phyloP scores from a whole-genome alignment of 2,113 vertebrate species.

The Charina bottae region DNA sequence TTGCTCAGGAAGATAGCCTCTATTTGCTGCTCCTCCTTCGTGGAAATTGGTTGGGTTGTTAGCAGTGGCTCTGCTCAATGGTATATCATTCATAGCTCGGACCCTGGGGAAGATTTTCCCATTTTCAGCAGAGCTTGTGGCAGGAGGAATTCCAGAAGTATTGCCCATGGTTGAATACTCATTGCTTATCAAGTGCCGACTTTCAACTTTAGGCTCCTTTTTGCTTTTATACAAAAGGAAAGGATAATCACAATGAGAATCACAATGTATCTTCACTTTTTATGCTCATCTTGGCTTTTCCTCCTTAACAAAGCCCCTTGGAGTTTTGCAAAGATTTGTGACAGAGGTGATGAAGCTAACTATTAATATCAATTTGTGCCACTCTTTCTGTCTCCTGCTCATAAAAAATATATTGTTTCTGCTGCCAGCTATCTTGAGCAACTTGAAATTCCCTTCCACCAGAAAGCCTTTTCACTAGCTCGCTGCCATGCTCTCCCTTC shows the following conservation, averaged over 20 bases:
- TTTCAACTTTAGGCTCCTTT: conserved; percentile 10
- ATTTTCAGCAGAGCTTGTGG: neutral
- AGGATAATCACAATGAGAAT: conserved; percentile 6
- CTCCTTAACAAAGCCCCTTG: neutral
- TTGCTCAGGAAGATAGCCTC: neutral
- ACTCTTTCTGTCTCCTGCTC: too few species aligned
- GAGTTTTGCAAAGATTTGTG: conserved; percentile 3
- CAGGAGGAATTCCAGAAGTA: neutral
- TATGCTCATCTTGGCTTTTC: conserved; percentile 3
- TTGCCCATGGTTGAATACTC: neutral
- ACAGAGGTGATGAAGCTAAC: conserved; percentile 13
- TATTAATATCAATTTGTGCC: too few species aligned
- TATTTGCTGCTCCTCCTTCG: rapidly evolving
- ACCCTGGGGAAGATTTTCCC: conserved; percentile 55
- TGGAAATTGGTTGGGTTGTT: conserved; percentile 52
- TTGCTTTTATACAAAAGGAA: conserved; percentile 46
- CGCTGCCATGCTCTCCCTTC: too few species aligned
- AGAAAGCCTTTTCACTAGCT: too few species aligned
- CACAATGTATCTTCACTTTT: neutral
- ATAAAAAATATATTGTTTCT: too few species aligned
- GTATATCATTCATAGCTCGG: conserved; percentile 34
- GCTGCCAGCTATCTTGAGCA: too few species aligned
- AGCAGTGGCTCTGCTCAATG: neutral
- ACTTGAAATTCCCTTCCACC: too few species aligned
- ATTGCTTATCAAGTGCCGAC: conserved; percentile 34